Evolutionary conservation across 2,113 vertebrate species (phyloP), one percentile per base, ranked within the genome.

Genomic region (Pionites leucogaster): DNA sequence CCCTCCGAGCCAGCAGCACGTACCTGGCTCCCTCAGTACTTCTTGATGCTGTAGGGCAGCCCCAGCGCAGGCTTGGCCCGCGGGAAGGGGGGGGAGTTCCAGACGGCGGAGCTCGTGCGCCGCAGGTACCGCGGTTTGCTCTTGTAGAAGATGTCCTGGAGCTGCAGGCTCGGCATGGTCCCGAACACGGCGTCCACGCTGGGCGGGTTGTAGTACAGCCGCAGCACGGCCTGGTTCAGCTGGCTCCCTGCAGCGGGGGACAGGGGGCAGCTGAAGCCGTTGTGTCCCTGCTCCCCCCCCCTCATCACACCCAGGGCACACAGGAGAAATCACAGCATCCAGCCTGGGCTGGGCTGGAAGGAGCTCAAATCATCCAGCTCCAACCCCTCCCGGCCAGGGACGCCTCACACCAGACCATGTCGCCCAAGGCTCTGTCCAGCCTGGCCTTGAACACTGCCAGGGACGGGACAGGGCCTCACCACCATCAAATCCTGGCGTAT

Each of bases 31-130:
- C 57, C 69, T 98, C 96, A 98, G 92, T 77, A 53, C 89, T 96
- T 98, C 53, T 97, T 97, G 17, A 97, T 93, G 83, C 76, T 20
- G 33, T 71, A 89, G 8, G 95, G 41, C 93, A 96, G 83, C 24
- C 93, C 92, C 11, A 94, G 28, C 0, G 63, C 69, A 7, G 88
- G 22, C 57, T 89, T 84, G 75, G 83, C 18, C 16, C 93, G 97
- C 41, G 82, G 50, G 17, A 96, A 87, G 1, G 99, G 99, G 0
- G 99, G 99, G 0, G 99, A 99, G 86, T 97, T 97, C 99, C 99
- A 99, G 19, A 99, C 98, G 0, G 99, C 99, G 3, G 99, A 99
- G 96, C 99, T 99, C 11, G 99, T 99, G 59, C 99, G 98, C 92
- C 99, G 99, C 53, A 99, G 98, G 95, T 99, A 99, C 27, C 99